Conservation (phyloP, 2,113 vertebrate genomes). For the Elanoides forficatus region DNA sequence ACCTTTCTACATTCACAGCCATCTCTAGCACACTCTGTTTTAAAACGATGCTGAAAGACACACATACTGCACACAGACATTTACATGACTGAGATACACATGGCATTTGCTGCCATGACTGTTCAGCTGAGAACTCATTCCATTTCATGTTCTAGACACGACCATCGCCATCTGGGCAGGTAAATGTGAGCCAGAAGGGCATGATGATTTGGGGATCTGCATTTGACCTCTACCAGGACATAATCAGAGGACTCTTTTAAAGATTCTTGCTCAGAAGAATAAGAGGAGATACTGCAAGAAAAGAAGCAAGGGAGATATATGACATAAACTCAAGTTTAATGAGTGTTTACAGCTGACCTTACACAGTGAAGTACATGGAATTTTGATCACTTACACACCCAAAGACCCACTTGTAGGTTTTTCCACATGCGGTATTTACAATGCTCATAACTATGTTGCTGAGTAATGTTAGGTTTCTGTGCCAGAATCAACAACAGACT, state of each 20-base stretch:
- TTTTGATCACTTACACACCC: conserved; percentile 36
- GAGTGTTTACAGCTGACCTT: conserved; percentile 23
- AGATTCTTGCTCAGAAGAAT: not conserved
- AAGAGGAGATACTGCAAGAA: not conserved
- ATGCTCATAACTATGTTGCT: conserved; percentile 13
- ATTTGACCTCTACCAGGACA: not conserved
- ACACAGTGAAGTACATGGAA: not conserved
- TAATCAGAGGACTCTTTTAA: not conserved
- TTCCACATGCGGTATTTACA: conserved; percentile 4
- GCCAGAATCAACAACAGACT: conserved; percentile 39
- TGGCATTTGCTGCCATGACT: not conserved
- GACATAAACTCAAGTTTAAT: not conserved
- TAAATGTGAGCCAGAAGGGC: not conserved
- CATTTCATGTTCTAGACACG: not conserved
- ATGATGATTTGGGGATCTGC: not conserved
- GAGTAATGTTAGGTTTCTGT: not conserved
- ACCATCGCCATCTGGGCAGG: not conserved
- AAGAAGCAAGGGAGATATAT: not conserved
- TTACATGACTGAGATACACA: not conserved
- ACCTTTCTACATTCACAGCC: not conserved
- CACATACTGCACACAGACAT: not conserved
- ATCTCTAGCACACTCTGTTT: not conserved
- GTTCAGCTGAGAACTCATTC: not conserved
- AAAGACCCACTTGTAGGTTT: not conserved
- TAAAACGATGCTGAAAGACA: not conserved